These are phyloP conservation scores for Semaprochilodus insignis DNA, from an alignment of 2,797 vertebrate genomes.

Conservation along the genomic window DNA sequence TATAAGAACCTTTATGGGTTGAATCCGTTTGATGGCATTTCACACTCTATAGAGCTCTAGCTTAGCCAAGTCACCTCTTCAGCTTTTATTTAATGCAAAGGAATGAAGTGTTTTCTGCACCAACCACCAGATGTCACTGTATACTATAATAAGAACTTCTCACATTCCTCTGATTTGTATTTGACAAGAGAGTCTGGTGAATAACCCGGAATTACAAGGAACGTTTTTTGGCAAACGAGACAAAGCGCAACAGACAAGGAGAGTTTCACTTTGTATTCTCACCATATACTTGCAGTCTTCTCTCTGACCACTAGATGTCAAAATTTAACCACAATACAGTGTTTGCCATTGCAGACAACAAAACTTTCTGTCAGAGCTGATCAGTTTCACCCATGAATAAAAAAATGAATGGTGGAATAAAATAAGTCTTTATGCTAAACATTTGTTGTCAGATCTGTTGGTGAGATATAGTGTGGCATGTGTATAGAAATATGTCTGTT, in stretches of 20 bases:
- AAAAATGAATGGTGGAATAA: too few species aligned
- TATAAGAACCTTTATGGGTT: too few species aligned
- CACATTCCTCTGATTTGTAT: not conserved
- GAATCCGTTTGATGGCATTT: not conserved
- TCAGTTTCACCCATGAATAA: too few species aligned
- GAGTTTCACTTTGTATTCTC: not conserved
- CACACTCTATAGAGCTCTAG: not conserved
- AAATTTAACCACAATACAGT: conserved; percentile 42
- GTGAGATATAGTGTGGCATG: too few species aligned
- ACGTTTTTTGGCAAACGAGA: too few species aligned
- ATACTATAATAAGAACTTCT: not conserved
- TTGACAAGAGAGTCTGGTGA: not conserved
- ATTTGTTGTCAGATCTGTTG: too few species aligned
- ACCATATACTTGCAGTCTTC: not conserved
- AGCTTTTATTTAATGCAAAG: not conserved
- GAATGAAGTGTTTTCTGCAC: not conserved
- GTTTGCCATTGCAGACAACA: not conserved
- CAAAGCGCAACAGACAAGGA: too few species aligned
- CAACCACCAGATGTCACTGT: conserved; percentile 70
- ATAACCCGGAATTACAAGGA: too few species aligned
- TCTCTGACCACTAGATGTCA: conserved; percentile 54
- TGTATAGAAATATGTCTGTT: too few species aligned
- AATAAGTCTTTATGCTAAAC: too few species aligned
- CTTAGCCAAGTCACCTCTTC: too few species aligned
- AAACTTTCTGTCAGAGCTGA: too few species aligned